Percentiles rank a stretch among this genome's conserved stretches.
These are phyloP conservation scores for Hydropotes inermis DNA, from an alignment of 2,113 vertebrate species.

Conservation along the genomic window DNA sequence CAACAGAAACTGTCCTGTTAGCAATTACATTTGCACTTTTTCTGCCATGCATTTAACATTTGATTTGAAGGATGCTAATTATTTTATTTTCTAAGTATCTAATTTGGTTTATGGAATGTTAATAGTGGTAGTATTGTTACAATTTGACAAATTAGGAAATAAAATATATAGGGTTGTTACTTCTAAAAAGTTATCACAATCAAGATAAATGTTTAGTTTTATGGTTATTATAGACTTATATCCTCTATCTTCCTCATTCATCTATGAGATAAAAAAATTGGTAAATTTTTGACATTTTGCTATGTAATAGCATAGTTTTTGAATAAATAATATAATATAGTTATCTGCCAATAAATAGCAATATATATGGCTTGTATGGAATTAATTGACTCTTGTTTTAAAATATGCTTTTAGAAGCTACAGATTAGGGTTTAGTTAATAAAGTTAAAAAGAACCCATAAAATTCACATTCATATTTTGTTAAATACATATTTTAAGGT, in stretches of 20 bases:
- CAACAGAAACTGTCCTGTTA: neutral
- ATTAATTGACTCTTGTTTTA: neutral
- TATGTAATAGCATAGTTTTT: neutral
- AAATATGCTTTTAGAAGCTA: neutral
- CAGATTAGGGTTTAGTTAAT: neutral
- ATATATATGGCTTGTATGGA: neutral
- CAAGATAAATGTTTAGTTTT: neutral
- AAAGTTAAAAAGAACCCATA: neutral
- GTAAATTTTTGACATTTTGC: neutral
- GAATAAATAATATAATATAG: neutral
- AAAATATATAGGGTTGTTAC: neutral
- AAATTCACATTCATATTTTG: neutral
- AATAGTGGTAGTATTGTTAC: neutral
- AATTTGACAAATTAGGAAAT: neutral
- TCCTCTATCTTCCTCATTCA: neutral
- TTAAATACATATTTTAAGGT: neutral
- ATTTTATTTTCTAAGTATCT: neutral
- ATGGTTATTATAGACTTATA: neutral
- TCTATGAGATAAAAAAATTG: neutral
- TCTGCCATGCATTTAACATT: neutral
- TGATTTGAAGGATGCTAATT: conserved; percentile 18
- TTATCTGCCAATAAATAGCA: neutral
- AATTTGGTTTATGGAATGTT: neutral
- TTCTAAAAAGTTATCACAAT: neutral
- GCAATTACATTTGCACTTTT: conserved; percentile 22